Conservation (phyloP, 2,888 invertebrate genomes). For the Conus canariensis region DNA sequence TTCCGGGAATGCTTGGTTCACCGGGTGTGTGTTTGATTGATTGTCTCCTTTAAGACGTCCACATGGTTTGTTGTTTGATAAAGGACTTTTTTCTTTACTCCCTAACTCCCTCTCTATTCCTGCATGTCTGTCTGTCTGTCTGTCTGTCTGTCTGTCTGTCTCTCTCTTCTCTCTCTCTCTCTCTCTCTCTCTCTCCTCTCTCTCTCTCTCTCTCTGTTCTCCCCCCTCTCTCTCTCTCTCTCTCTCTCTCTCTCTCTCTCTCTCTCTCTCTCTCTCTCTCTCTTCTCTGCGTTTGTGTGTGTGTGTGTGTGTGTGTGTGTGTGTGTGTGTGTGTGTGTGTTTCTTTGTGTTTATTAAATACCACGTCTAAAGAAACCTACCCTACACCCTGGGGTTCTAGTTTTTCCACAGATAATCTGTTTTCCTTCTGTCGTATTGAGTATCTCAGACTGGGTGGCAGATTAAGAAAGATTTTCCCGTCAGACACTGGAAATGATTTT, state of each 20-base stretch:
- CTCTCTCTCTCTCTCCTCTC: not conserved
- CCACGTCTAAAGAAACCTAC: too few species aligned
- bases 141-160: not conserved
- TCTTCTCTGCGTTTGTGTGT: not conserved
- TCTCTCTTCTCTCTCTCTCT: not conserved
- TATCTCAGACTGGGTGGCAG: too few species aligned
- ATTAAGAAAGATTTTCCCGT: too few species aligned
- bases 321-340: too few species aligned
- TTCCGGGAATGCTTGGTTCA: too few species aligned
- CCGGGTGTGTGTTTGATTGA: too few species aligned
- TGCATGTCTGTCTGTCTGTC: not conserved
- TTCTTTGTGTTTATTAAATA: too few species aligned
- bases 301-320: not conserved
- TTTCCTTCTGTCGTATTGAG: too few species aligned
- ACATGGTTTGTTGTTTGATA: not conserved
- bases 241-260: constrained; percentile 22
- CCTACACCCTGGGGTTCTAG: too few species aligned
- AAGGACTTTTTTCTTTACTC: not conserved
- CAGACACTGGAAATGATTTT: too few species aligned
- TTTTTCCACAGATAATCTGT: too few species aligned
- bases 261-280: constrained; percentile 29
- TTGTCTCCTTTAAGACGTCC: too few species aligned
- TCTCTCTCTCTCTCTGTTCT: not conserved
- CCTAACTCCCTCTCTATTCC: not conserved
- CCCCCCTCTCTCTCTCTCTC: not conserved